These are phyloP conservation scores for Stichopus horrens DNA, from an alignment of 53 echinoderm and acorn worm species.

Conservation along the genomic window DNA sequence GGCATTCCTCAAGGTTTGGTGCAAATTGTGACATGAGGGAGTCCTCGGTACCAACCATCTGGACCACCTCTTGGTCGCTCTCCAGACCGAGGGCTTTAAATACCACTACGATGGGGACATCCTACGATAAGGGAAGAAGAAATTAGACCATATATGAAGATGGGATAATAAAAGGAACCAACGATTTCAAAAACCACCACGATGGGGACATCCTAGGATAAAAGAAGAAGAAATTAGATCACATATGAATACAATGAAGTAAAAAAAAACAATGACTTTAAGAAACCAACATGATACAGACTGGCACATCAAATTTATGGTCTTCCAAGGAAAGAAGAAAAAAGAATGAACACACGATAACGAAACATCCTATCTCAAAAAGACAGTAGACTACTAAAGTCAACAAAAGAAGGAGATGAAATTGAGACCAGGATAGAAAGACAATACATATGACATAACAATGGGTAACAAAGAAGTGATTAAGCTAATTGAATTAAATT, in stretches of 20 bases:
- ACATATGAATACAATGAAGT: background rate
- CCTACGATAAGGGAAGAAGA: constrained; percentile 53
- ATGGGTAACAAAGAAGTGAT: too few species aligned
- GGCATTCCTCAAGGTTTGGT: constrained; percentile 91
- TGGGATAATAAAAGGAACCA: too few species aligned
- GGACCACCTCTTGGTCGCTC: constrained; percentile 97
- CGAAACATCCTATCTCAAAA: too few species aligned
- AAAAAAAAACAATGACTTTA: background rate
- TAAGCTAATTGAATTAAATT: too few species aligned
- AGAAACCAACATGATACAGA: background rate
- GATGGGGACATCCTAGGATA: constrained; percentile 83
- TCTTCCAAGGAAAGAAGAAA: too few species aligned
- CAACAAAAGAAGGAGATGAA: too few species aligned
- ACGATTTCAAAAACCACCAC: constrained; percentile 90
- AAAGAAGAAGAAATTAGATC: background rate
- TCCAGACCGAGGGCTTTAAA: constrained; percentile 98
- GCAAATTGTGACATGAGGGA: constrained; percentile 77
- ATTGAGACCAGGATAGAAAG: too few species aligned
- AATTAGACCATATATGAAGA: too few species aligned
- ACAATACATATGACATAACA: too few species aligned
- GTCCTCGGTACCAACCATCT: constrained; percentile 96
- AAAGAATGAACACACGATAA: too few species aligned
- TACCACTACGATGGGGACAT: constrained; percentile 87
- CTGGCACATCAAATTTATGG: too few species aligned
- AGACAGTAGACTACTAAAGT: too few species aligned